phyloP scores from a whole-genome alignment of 2,113 vertebrate species.

The Prochilodus magdalenae region DNA sequence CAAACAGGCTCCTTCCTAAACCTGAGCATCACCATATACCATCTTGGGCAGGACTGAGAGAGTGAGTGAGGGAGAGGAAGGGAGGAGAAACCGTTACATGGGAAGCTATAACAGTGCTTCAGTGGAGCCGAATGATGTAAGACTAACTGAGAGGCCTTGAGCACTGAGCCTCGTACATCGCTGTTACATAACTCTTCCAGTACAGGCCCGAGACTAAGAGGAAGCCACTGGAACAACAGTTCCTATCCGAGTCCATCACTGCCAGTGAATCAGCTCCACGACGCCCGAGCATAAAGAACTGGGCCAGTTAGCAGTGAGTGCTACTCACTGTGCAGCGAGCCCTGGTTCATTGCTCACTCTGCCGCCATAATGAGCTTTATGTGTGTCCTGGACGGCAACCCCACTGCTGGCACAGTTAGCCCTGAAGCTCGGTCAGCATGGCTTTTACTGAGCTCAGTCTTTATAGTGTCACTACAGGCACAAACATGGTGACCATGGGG shows the following conservation, averaged over 20 bases:
- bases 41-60: neutral
- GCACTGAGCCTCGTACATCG: constrained; percentile 29
- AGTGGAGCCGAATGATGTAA: constrained; percentile 30
- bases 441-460: neutral
- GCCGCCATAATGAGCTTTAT: neutral
- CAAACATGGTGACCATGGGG: no score
- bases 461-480: no score
- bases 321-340: neutral
- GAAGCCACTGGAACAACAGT: constrained; percentile 24
- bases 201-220: constrained; percentile 6
- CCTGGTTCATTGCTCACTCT: neutral
- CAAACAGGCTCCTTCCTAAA: neutral
- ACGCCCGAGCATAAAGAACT: neutral
- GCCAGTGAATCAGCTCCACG: constrained; percentile 21
- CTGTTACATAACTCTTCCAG: constrained; percentile 38
- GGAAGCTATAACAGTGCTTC: neutral
- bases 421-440: neutral
- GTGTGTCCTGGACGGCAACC: neutral
- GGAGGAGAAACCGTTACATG: neutral
- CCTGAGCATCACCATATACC: neutral
- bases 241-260: constrained; percentile 28
- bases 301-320: neutral
- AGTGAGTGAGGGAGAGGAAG: constrained; percentile 4
- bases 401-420: neutral
- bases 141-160: constrained; percentile 11